These are phyloP conservation scores for Drosophila kambysellisi DNA, from an alignment of 2,888 invertebrate genomes.

Conservation along the genomic window DNA sequence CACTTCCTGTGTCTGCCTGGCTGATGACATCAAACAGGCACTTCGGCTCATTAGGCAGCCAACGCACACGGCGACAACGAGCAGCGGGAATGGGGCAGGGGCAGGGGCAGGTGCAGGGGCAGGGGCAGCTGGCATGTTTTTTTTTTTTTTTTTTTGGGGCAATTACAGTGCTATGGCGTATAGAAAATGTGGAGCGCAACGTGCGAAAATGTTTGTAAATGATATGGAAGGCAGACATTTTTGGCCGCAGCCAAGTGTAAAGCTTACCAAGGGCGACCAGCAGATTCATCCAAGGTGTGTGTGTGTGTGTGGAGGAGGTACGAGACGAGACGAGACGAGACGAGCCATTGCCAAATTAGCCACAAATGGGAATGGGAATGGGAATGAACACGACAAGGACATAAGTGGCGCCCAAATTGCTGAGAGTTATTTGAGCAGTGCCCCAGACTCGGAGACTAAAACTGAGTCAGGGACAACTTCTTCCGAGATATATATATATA, in stretches of 20 bases:
- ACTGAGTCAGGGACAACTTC: not conserved
- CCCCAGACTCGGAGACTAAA: constrained; percentile 15
- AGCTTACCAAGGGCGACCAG: constrained; percentile 41
- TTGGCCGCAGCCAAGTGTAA: constrained; percentile 74
- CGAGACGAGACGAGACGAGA: constrained; percentile 19
- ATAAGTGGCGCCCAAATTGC: constrained; percentile 67
- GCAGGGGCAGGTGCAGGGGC: not conserved
- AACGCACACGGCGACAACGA: constrained; percentile 31
- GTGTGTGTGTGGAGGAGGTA: not conserved
- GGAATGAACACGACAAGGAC: constrained; percentile 54
- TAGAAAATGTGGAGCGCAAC: constrained; percentile 58
- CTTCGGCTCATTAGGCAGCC: constrained; percentile 77
- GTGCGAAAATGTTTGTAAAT: constrained; percentile 73
- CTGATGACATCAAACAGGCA: constrained; percentile 78
- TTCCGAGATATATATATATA: not conserved
- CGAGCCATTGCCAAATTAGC: constrained; percentile 1
- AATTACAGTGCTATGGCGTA: constrained; percentile 62
- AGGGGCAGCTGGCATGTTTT: constrained; percentile 5
- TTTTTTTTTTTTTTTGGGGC: constrained; percentile 48
- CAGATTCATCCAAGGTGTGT: constrained; percentile 20
- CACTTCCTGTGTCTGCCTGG: constrained; percentile 70
- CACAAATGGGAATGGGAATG: constrained; percentile 14
- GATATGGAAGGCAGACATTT: constrained; percentile 70
- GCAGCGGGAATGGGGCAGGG: not conserved
- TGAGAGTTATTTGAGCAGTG: constrained; percentile 53